Evolutionary conservation across 2,888 invertebrate genomes (phyloP), one percentile per base, ranked within the genome.

Genomic region (Leptogaster cylindrica): DNA sequence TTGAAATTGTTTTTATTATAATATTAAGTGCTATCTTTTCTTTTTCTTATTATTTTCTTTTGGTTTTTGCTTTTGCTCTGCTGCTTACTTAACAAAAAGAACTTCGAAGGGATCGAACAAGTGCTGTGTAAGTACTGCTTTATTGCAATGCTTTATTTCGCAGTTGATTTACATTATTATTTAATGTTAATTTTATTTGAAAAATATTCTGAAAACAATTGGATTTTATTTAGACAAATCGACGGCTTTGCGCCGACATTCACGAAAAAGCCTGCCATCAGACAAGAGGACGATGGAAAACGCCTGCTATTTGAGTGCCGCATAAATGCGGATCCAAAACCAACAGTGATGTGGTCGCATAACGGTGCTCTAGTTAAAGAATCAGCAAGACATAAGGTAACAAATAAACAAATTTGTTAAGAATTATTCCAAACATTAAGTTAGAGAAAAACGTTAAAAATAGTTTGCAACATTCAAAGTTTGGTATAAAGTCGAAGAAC

Each of bases 161-260:
- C 33, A 33, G 10, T 18, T 51, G 5, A 7, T 12, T 63, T 5
- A 46, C 16, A 39, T 44, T 7, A 31, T 31, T 31, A 31, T 64
- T 64, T 18, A 28, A 61, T 44, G 16, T 23, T 41, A 39, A 7
- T 61, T 25, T 46, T 27, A 18, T 33, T 33, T 44, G 20, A 16
- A 12, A 10, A 33, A 3, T n/a, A n/a, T 44, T 31, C 31, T 31
- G 31, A 5, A 31, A 31, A 7, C 10, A 7, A 31, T 31, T 31
- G 31, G 10, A 31, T 41, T 23, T 41, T 44, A 44, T 52, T 48
- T 84, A 95, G 95, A 87, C 95, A 95, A 94, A 93, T 95, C 85
- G 95, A 95, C 86, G 96, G 95, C 79, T 90, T 93, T 83, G 95
- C 97, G 83, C 97, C 97, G 78, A 96, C 96, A 79, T 97, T 97